Conservation (phyloP, 2,113 vertebrate species). For the Gasterosteus aculeatus region DNA sequence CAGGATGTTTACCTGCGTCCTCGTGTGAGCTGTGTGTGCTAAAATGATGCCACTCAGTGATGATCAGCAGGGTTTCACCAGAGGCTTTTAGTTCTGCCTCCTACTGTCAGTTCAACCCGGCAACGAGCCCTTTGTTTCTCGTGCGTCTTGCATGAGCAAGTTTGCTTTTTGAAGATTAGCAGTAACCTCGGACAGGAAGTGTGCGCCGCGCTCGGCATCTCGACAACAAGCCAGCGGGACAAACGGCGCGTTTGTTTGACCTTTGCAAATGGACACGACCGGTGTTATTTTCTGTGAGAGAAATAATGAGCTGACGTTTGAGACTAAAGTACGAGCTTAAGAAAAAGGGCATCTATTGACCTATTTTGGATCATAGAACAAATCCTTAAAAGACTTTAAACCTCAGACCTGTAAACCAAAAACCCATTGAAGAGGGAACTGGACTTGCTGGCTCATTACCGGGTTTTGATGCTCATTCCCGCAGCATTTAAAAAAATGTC, state of each 20-base stretch:
- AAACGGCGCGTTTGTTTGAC: too few species aligned
- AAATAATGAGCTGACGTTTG: background rate
- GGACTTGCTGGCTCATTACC: background rate
- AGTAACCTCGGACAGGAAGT: background rate
- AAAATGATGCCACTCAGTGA: background rate
- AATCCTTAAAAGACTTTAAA: background rate
- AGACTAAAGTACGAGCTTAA: background rate
- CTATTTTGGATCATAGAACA: background rate
- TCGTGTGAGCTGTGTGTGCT: background rate
- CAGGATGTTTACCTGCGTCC: slow-evolving; percentile 30
- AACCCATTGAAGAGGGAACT: background rate
- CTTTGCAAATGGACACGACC: background rate
- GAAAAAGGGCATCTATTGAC: too few species aligned
- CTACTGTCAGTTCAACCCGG: background rate
- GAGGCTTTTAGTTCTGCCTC: background rate
- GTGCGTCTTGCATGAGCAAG: background rate
- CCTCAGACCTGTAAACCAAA: background rate
- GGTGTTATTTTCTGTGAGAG: background rate
- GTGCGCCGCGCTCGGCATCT: background rate
- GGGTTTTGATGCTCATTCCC: background rate
- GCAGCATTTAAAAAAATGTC: background rate
- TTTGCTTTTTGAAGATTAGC: background rate
- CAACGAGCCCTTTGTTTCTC: background rate
- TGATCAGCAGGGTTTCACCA: background rate
- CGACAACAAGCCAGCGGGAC: background rate